Base-by-base conservation (phyloP, 1,140 invertebrate genomes). In the Cotesia chilonis region DNA sequence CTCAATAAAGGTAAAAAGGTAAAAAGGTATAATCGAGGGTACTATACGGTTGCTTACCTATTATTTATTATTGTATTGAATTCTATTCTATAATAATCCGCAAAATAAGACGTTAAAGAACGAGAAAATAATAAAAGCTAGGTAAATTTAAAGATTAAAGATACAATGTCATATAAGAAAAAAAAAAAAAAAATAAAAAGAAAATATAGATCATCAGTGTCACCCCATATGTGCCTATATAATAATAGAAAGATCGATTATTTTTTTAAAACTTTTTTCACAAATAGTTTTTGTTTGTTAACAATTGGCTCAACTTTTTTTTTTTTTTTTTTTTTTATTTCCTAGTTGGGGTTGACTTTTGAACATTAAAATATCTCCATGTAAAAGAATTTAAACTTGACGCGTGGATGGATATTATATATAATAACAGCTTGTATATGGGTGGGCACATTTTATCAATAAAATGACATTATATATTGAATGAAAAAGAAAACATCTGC, bases 321-420 rank as follows among this genome's bases (percentile, higher is more conserved):
- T 47, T 47, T 47, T 10, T 63, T 61, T 68, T 63, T 12, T 68
- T 47, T 47, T 47, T 10, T 41, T 10, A 41, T 41, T 9, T n/a
- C 12, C 3, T n/a, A 20, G 17, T 61, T 37, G 67, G 59, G 60
- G 55, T 73, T 73, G 72, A 73, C 72, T 73, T 60, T 60, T 52
- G 0, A 28, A 1, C 17, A 55, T 12, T 20, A 17, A 68, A 2
- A 28, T 28, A 28, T 28, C 28, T 28, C 28, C 3, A 28, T 28
- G 28, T 28, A 28, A 28, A 28, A 28, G 64, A 66, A 73, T 73
- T 73, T 73, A 28, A 28, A 28, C 17, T 66, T 55, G 71, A 73
- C 66, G 71, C 59, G 71, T 73, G 71, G 59, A 73, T 68, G 59
- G 14, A 41, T 7, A 47, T 47, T 47, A 47, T 41, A 41, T 41